A percentile compares a stretch with the other conserved stretches of the same genome.
Evolutionary conservation across 1,140 invertebrate genomes (phyloP).

Genomic region (Zaprionus nigranus): DNA sequence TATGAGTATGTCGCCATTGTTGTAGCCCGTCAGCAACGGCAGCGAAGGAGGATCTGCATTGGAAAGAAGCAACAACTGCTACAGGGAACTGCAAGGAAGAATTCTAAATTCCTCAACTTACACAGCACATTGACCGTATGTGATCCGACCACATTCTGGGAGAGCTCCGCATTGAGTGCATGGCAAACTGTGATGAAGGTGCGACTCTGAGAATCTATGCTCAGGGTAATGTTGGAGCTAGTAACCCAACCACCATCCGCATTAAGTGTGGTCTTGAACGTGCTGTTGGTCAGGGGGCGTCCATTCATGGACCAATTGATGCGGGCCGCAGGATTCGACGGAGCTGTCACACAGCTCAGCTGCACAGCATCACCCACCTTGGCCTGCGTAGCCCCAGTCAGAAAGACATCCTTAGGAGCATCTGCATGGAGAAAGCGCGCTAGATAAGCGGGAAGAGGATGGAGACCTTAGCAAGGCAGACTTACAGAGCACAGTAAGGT

Average conservation of each 20-base stretch:
- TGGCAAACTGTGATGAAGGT: slow-evolving; percentile 94
- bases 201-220: slow-evolving; percentile 90
- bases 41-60: slow-evolving; percentile 93
- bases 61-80: background rate
- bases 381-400: slow-evolving; percentile 93
- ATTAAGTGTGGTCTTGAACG: slow-evolving; percentile 87
- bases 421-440: slow-evolving; percentile 87
- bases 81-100: background rate
- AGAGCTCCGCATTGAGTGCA: slow-evolving; percentile 92
- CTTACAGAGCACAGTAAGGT: slow-evolving; percentile 96
- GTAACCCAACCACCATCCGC: slow-evolving; percentile 95
- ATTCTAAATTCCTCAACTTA: slow-evolving; percentile 88
- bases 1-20: slow-evolving; percentile 90
- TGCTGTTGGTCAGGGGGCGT: slow-evolving; percentile 88
- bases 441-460: background rate
- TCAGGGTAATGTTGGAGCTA: slow-evolving; percentile 93
- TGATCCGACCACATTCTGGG: slow-evolving; percentile 93
- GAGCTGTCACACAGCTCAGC: slow-evolving; percentile 94
- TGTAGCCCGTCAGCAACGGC: slow-evolving; percentile 94
- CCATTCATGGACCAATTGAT: slow-evolving; percentile 95
- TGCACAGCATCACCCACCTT: slow-evolving; percentile 93
- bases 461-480: slow-evolving; percentile 62
- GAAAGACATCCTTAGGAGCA: slow-evolving; percentile 92
- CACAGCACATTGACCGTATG: slow-evolving; percentile 96
- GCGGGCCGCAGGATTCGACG: slow-evolving; percentile 88